Conservation (phyloP, 1,140 invertebrate genomes). For the Armadillidium nasatum region DNA sequence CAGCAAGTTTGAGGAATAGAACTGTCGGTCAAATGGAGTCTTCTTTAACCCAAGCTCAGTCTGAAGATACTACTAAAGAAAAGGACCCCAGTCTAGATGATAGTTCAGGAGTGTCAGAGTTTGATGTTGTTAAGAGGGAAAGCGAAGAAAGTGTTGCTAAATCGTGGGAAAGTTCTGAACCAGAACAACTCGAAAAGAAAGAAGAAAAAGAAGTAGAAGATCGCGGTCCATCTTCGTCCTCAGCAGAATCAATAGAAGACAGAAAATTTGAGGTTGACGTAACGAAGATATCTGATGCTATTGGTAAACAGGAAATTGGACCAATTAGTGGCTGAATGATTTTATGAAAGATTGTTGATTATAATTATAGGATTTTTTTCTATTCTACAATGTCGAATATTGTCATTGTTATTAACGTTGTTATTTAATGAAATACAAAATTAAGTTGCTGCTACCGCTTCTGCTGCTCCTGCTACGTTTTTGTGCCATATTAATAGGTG, state of each 20-base stretch:
- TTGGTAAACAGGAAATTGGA: background rate
- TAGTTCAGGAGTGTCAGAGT: background rate
- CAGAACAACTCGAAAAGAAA: background rate
- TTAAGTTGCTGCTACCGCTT: too few species aligned
- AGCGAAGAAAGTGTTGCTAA: background rate
- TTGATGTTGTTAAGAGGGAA: background rate
- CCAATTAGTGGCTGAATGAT: background rate
- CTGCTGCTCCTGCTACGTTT: too few species aligned
- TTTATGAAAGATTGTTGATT: background rate
- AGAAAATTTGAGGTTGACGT: background rate
- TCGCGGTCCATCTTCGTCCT: background rate
- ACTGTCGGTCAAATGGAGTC: background rate
- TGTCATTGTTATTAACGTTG: background rate
- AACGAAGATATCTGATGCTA: background rate
- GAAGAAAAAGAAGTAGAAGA: background rate
- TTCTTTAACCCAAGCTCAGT: background rate
- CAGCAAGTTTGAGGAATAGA: background rate
- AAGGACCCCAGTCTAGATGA: background rate
- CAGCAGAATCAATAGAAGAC: background rate
- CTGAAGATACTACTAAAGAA: background rate
- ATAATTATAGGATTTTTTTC: background rate
- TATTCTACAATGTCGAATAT: background rate
- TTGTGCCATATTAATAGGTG: constrained; percentile 4
- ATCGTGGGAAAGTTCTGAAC: background rate
- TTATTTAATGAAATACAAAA: background rate